Percentiles rank a stretch among this genome's conserved stretches.
Evolutionary conservation across 2,113 vertebrate species (phyloP).

Genomic region (Festucalex cinctus): DNA sequence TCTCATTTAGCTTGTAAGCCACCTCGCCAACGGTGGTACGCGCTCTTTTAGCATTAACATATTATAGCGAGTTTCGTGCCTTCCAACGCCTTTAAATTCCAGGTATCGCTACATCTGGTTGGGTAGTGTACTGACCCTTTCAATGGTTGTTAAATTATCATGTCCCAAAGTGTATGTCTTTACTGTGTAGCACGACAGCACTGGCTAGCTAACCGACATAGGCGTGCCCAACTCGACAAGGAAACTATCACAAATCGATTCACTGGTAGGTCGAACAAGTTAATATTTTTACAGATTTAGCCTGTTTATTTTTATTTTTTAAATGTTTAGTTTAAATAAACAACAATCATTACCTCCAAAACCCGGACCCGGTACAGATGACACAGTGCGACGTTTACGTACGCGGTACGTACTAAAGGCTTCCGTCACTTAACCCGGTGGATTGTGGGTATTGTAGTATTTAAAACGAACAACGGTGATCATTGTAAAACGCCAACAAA

Average conservation of each 20-base stretch:
- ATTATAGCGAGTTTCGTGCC: background rate
- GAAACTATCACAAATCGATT: background rate
- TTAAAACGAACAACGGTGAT: fast-evolving
- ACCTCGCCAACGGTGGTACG: conserved; percentile 31
- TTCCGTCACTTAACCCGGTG: conserved; percentile 3
- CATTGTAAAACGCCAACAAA: background rate
- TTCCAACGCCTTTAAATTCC: background rate
- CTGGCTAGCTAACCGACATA: conserved; percentile 46
- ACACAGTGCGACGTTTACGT: conserved; percentile 54
- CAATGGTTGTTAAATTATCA: conserved; percentile 67
- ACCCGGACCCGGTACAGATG: conserved; percentile 65
- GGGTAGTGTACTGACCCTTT: conserved; percentile 12
- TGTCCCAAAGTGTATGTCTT: conserved; percentile 29
- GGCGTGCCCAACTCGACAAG: conserved; percentile 65
- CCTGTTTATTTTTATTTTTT: conserved; percentile 20
- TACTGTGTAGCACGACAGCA: conserved; percentile 43
- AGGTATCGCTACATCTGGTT: conserved; percentile 5
- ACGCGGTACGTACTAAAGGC: conserved; percentile 49
- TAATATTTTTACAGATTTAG: conserved; percentile 4
- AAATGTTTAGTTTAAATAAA: conserved; percentile 31
- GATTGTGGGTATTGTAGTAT: conserved; percentile 55
- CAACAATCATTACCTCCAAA: conserved; percentile 67
- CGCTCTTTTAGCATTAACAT: background rate
- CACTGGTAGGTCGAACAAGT: background rate
- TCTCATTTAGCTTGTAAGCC: conserved; percentile 35